phyloP scores from a whole-genome alignment of 2,888 invertebrate species.

The Neoitamus cyanurus region DNA sequence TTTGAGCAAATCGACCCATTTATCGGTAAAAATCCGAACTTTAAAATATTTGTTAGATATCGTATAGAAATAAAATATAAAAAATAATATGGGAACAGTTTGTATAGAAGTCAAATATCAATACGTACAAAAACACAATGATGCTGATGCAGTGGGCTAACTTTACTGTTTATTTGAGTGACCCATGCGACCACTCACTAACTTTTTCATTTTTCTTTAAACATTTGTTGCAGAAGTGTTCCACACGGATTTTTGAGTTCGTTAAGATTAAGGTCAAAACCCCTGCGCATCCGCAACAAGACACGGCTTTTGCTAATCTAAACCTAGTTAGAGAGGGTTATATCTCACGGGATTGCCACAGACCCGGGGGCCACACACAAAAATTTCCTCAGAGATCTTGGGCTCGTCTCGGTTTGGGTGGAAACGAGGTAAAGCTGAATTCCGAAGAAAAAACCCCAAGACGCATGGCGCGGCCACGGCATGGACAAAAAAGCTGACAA shows the following conservation, averaged over 20 bases:
- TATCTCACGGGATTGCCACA: background rate
- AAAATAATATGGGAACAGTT: too few species aligned
- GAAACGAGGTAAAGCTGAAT: background rate
- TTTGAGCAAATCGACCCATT: too few species aligned
- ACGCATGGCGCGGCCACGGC: background rate
- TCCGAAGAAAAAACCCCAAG: slow-evolving; percentile 26
- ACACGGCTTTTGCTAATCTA: background rate
- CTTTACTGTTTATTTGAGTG: too few species aligned
- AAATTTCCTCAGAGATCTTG: background rate
- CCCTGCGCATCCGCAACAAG: background rate
- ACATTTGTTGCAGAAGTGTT: background rate
- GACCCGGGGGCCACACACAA: background rate
- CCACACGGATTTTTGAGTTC: background rate
- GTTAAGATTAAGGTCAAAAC: background rate
- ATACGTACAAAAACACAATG: too few species aligned
- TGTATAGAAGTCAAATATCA: too few species aligned
- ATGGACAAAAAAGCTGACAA: slow-evolving; percentile 23
- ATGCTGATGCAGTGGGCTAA: too few species aligned
- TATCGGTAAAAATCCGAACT: too few species aligned
- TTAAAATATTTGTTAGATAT: too few species aligned
- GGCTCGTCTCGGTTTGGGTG: background rate
- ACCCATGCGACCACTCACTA: too few species aligned
- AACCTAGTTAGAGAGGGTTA: background rate
- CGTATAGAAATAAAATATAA: too few species aligned
- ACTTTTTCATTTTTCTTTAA: background rate